These are phyloP conservation scores for Platyura marginata DNA, from an alignment of 1,140 invertebrate species.

Conservation along the genomic window DNA sequence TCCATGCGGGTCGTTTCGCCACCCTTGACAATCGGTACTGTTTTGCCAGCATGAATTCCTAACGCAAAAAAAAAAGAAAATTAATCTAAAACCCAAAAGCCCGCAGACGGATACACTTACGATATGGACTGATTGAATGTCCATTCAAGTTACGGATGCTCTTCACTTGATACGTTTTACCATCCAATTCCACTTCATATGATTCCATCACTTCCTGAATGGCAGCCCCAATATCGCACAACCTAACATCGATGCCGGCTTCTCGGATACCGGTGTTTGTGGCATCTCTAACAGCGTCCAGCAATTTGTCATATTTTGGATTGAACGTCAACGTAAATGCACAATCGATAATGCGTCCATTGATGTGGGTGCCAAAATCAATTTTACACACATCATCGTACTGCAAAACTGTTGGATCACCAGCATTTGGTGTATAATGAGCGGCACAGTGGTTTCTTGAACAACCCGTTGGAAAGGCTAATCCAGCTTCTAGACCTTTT, in stretches of 20 bases:
- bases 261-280: slow-evolving; percentile 94
- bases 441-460: slow-evolving; percentile 97
- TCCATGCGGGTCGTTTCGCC: slow-evolving; percentile 97
- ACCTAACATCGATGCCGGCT: slow-evolving; percentile 90
- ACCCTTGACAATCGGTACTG: slow-evolving; percentile 98
- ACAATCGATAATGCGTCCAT: slow-evolving; percentile 97
- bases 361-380: slow-evolving; percentile 98
- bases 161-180: slow-evolving; percentile 92
- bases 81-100: background rate
- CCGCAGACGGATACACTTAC: too few species aligned
- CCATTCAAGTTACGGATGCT: slow-evolving; percentile 97
- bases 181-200: slow-evolving; percentile 95
- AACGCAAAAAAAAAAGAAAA: slow-evolving; percentile 7
- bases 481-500: slow-evolving; percentile 85
- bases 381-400: slow-evolving; percentile 99
- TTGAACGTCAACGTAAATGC: slow-evolving; percentile 97
- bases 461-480: slow-evolving; percentile 98
- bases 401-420: slow-evolving; percentile 84
- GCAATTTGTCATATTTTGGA: slow-evolving; percentile 86
- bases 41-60: slow-evolving; percentile 98
- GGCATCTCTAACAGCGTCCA: slow-evolving; percentile 92
- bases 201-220: slow-evolving; percentile 99
- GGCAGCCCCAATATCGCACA: slow-evolving; percentile 93
- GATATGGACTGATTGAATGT: slow-evolving; percentile 93
- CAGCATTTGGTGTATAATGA: slow-evolving; percentile 98